Evolutionary conservation across 2,797 vertebrate genomes (phyloP).

Genomic region (Bradypodion pumilum): DNA sequence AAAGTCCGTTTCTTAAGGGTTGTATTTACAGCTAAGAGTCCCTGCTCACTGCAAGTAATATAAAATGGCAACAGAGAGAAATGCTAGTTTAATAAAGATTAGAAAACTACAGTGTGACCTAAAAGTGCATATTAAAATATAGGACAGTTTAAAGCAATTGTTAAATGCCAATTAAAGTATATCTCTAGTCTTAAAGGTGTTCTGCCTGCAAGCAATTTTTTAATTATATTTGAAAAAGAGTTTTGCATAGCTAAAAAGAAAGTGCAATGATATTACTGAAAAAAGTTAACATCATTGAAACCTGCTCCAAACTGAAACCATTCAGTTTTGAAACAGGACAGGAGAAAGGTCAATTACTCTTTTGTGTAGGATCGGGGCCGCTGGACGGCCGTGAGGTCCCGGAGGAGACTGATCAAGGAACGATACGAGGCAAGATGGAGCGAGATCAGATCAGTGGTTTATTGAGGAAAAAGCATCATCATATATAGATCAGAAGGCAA

Average conservation of each 20-base stretch:
- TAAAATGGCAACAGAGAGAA: slow-evolving; percentile 64
- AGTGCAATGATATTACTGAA: slow-evolving; percentile 31
- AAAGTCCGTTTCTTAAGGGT: slow-evolving; percentile 68
- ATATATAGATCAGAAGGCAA: too few relatives aligned
- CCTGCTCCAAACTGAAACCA: slow-evolving; percentile 8
- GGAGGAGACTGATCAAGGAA: too few relatives aligned
- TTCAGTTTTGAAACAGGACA: slow-evolving; percentile 13
- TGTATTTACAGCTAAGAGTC: slow-evolving; percentile 62
- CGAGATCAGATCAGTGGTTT: too few relatives aligned
- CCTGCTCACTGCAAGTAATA: slow-evolving; percentile 68
- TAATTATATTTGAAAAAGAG: slow-evolving; percentile 11
- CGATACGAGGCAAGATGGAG: too few relatives aligned
- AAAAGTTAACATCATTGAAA: slow-evolving; percentile 4
- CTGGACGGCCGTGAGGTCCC: too few relatives aligned
- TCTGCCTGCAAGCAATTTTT: slow-evolving; percentile 27
- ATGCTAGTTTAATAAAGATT: slow-evolving; percentile 58
- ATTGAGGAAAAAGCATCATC: too few relatives aligned
- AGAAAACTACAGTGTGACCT: slow-evolving; percentile 57
- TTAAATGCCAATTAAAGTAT: slow-evolving; percentile 18
- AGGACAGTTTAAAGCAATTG: slow-evolving; percentile 45
- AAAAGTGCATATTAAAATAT: slow-evolving; percentile 63
- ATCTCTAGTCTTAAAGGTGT: slow-evolving; percentile 34
- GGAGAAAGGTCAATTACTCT: neutral
- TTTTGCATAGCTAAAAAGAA: slow-evolving; percentile 19
- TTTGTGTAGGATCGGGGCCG: too few relatives aligned